Percentiles rank a stretch among this genome's conserved stretches.
phyloP scores from a whole-genome alignment of 2,113 vertebrate species.

The Patagioenas fasciata region DNA sequence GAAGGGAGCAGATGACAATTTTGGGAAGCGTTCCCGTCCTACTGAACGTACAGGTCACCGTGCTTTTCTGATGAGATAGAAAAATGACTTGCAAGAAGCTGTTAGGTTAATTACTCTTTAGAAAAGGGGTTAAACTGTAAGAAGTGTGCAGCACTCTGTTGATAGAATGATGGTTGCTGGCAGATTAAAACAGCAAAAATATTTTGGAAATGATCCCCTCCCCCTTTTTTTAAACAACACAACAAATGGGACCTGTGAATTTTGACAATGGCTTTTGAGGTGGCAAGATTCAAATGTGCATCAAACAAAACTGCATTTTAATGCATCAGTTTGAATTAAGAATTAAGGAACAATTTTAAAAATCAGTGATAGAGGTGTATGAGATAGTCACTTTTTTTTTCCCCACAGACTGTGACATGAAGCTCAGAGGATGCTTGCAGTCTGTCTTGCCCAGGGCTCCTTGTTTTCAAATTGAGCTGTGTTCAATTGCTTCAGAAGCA shows the following conservation, averaged over 20 bases:
- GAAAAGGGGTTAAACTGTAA: slow-evolving; percentile 41
- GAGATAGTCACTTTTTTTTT: background rate
- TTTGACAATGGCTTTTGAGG: background rate
- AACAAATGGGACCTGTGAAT: background rate
- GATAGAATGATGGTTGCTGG: slow-evolving; percentile 11
- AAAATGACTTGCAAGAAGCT: slow-evolving; percentile 52
- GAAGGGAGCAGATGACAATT: slow-evolving; percentile 8
- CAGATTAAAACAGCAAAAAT: slow-evolving; percentile 48
- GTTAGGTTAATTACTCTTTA: slow-evolving; percentile 67
- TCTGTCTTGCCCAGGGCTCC: background rate
- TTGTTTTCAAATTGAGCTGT: background rate
- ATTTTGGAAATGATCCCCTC: background rate
- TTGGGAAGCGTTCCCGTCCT: slow-evolving; percentile 12
- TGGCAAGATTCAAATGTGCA: background rate
- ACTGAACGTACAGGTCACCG: background rate
- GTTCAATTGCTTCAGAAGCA: background rate
- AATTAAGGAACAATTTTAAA: background rate
- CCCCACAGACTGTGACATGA: background rate
- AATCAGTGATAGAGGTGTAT: background rate
- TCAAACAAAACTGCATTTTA: background rate
- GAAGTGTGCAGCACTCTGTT: slow-evolving; percentile 36
- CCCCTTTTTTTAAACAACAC: background rate
- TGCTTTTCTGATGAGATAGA: slow-evolving; percentile 41
- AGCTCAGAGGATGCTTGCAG: background rate
- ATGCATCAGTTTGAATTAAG: background rate